Conservation (phyloP, 1,140 invertebrate genomes). For the Cyrtorhinus lividipennis region DNA sequence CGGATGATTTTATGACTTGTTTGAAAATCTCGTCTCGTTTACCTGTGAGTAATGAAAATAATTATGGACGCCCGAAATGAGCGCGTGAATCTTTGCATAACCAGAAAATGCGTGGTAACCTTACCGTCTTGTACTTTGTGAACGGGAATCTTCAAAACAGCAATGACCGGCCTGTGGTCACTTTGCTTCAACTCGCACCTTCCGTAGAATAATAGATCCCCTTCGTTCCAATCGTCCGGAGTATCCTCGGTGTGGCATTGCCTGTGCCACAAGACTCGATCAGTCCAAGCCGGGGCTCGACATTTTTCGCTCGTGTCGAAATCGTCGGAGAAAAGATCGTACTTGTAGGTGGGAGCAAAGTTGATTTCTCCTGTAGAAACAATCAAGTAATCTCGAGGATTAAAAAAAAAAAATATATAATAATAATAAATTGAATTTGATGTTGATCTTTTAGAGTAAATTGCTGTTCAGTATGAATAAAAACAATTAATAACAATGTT, state of each 20-base stretch:
- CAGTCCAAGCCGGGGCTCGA: constrained; percentile 94
- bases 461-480: too few relatives aligned
- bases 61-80: too few relatives aligned
- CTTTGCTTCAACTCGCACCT: constrained; percentile 92
- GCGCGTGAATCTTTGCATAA: too few relatives aligned
- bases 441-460: too few relatives aligned
- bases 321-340: constrained; percentile 96
- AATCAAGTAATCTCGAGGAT: too few relatives aligned
- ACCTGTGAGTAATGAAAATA: constrained; percentile 35
- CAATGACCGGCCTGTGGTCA: constrained; percentile 90
- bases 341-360: constrained; percentile 97
- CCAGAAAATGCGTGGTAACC: not conserved
- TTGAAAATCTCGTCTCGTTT: constrained; percentile 58
- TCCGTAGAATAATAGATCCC: constrained; percentile 78
- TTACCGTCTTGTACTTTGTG: constrained; percentile 52
- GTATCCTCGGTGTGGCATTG: constrained; percentile 44
- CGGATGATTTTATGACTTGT: constrained; percentile 70
- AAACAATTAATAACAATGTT: too few relatives aligned
- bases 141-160: constrained; percentile 76
- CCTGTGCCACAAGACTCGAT: constrained; percentile 81
- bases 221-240: constrained; percentile 49
- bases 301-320: constrained; percentile 99
- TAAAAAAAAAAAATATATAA: too few relatives aligned
- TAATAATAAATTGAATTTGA: too few relatives aligned
- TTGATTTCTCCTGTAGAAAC: constrained; percentile 27